A percentile compares a stretch with the other conserved stretches of the same genome.
Conservation (phyloP, 2,888 invertebrate genomes). For the Sinodicranocentrus sp. region DNA sequence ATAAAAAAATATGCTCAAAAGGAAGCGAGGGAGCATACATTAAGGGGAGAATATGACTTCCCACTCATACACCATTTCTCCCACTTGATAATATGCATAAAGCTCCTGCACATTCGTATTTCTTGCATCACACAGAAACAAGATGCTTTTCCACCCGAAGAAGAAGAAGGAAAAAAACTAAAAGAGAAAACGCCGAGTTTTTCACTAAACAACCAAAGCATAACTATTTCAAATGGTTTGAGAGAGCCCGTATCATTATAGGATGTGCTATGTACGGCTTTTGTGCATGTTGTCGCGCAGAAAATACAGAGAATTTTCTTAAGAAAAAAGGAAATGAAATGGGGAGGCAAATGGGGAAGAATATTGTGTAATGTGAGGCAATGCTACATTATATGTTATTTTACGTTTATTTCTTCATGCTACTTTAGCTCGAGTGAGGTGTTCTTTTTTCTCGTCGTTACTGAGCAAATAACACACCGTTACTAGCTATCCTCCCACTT, state of each 20-base stretch:
- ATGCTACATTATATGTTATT: conserved; percentile 47
- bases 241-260: too few species aligned
- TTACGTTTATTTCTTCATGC: conserved; percentile 52
- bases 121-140: too few species aligned
- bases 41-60: too few species aligned
- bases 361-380: conserved; percentile 57
- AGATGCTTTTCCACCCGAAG: too few species aligned
- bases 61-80: too few species aligned
- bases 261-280: too few species aligned
- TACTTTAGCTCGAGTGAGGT: background rate
- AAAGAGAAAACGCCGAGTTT: background rate
- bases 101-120: too few species aligned
- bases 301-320: background rate
- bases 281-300: background rate
- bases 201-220: conserved; percentile 26
- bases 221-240: conserved; percentile 34
- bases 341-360: conserved; percentile 35
- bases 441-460: conserved; percentile 1
- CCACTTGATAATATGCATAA: too few species aligned
- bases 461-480: too few species aligned
- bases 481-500: background rate
- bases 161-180: too few species aligned
- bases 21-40: too few species aligned
- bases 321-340: conserved; percentile 44
- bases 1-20: too few species aligned